Base-by-base conservation (phyloP, 2,888 invertebrate species). In the Leptothorax acervorum region DNA sequence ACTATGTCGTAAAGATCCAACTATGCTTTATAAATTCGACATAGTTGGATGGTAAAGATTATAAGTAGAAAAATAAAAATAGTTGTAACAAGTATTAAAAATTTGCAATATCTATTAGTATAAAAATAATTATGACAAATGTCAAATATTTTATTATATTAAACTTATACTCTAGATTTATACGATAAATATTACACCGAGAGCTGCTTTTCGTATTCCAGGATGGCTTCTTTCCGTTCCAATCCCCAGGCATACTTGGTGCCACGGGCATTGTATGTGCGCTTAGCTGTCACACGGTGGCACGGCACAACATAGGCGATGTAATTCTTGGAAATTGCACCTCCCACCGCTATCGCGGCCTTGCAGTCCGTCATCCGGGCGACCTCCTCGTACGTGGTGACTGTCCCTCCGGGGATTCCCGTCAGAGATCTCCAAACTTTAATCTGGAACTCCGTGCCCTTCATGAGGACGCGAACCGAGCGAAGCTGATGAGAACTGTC, bases 401-500 rank as follows among this genome's bases (percentile, higher is more conserved):
- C 84, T 23, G 86, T 85, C 8, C 93, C 93, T 9, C 28, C 63
- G 0, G 93, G 91, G 57, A 94, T 92, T 11, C 74, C 42, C 15
- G 87, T 83, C 45, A 94, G 63, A 3, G 90, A 87, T 62, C 89
- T 85, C 94, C 94, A 94, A 3, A 94, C 93, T 74, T 89, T 76
- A 9, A 92, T 86, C 88, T 94, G 93, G 74, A 94, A 94, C 2
- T 93, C 91, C 4, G 94, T 93, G 12, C 94, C 94, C 76, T 92
- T 92, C 31, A 93, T 45, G 3, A 94, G 63, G 3, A 94, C 85
- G 0, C 31, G 42, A 9, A 90, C 48, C 3, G 82, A 65, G 63
- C 89, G 45, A 18, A 86, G 71, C 0, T 39, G n/a, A 1, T 39
- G n/a, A 1, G 60, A 60, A 5, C 57, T 31, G 2, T 66, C 45